Conservation (phyloP, 2,797 vertebrate species). For the Falco berigora region DNA sequence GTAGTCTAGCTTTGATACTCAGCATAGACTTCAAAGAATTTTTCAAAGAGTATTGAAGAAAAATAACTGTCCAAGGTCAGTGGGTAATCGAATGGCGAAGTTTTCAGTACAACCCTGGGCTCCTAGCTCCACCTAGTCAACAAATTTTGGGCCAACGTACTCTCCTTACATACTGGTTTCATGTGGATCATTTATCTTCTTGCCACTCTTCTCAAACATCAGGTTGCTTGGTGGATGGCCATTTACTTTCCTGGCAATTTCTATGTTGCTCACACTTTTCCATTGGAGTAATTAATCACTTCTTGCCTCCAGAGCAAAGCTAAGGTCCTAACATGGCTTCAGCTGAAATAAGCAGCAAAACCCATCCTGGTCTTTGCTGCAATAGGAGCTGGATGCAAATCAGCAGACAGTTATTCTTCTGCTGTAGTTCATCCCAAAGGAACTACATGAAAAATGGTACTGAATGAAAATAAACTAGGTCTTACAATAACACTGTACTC, state of each 20-base stretch:
- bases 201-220: not conserved
- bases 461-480: not conserved
- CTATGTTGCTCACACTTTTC: not conserved
- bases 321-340: not conserved
- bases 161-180: not conserved
- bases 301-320: not conserved
- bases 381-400: not conserved
- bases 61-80: not conserved
- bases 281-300: not conserved
- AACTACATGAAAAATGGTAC: not conserved
- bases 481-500: not conserved
- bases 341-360: not conserved
- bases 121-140: not conserved
- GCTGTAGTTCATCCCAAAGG: not conserved
- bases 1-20: not conserved
- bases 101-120: not conserved
- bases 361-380: not conserved
- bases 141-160: not conserved
- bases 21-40: not conserved
- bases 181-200: not conserved
- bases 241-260: not conserved
- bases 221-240: not conserved
- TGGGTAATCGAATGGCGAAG: not conserved
- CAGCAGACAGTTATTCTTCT: not conserved
- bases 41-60: not conserved